Evolutionary conservation across 2,888 invertebrate genomes (phyloP).

Genomic region (Caradrina kadenii): DNA sequence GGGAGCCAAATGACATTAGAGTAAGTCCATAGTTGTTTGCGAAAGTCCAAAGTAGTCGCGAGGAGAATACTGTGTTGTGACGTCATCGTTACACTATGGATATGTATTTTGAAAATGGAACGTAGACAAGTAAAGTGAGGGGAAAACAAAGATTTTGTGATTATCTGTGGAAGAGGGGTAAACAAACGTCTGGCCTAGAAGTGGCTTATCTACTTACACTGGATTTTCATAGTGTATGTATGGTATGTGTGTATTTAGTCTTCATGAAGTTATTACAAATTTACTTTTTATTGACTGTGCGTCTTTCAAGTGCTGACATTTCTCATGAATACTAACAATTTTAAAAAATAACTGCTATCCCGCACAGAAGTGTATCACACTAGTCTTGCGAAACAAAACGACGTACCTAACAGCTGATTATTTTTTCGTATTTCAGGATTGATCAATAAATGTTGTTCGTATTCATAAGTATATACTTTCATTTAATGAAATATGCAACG

Average conservation of each 20-base stretch:
- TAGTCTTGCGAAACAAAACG: no score
- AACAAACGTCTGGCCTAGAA: slow-evolving; percentile 3
- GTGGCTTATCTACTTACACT: background rate
- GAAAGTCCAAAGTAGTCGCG: slow-evolving; percentile 14
- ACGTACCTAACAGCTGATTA: no score
- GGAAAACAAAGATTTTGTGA: slow-evolving; percentile 15
- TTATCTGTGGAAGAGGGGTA: background rate
- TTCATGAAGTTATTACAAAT: background rate
- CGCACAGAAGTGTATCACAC: no score
- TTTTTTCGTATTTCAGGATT: no score
- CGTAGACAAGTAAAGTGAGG: slow-evolving; percentile 19
- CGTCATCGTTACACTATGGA: slow-evolving; percentile 25
- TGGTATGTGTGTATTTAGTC: background rate
- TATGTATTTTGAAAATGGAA: slow-evolving; percentile 45
- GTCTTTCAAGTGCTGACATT: no score
- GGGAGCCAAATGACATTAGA: slow-evolving; percentile 69
- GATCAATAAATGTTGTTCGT: no score
- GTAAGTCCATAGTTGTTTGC: slow-evolving; percentile 54
- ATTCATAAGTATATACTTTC: no score
- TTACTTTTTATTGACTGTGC: no score
- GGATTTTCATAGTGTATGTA: background rate
- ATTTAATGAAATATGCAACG: no score
- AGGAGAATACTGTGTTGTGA: slow-evolving; percentile 35
- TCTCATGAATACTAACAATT: no score
- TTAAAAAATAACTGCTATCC: no score